These are phyloP conservation scores for Euschistus heros DNA, from an alignment of 1,140 invertebrate species.

Conservation along the genomic window DNA sequence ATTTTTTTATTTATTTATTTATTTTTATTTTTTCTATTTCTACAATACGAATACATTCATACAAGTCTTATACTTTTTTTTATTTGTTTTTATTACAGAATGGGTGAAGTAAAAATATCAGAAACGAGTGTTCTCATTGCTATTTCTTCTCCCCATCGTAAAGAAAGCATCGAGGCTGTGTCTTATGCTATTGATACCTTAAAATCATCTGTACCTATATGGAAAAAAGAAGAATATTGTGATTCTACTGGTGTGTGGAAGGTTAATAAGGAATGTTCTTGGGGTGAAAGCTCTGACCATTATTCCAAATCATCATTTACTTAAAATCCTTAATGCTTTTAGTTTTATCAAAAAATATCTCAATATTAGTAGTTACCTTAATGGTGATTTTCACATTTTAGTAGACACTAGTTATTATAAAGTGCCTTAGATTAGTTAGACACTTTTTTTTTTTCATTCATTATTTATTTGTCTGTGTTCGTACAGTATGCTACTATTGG, in stretches of 20 bases:
- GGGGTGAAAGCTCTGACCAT: conserved; percentile 34
- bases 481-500: no score
- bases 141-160: conserved; percentile 74
- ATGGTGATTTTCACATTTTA: no score
- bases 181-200: conserved; percentile 73
- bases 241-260: conserved; percentile 49
- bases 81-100: conserved; percentile 38
- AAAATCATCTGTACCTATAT: conserved; percentile 83
- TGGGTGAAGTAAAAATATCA: conserved; percentile 73
- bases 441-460: no score
- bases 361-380: no score
- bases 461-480: no score
- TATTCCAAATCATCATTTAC: no score
- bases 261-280: conserved; percentile 66
- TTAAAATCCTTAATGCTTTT: no score
- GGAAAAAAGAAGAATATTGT: conserved; percentile 91
- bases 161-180: conserved; percentile 70
- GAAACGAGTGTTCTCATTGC: conserved; percentile 87
- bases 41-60: not conserved
- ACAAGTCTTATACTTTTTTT: conserved; percentile 16
- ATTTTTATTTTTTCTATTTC: not conserved
- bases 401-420: no score
- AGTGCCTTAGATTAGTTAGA: no score
- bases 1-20: not conserved
- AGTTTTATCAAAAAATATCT: no score